phyloP scores from a whole-genome alignment of 2,113 vertebrate species.

The Poicephalus meyeri region DNA sequence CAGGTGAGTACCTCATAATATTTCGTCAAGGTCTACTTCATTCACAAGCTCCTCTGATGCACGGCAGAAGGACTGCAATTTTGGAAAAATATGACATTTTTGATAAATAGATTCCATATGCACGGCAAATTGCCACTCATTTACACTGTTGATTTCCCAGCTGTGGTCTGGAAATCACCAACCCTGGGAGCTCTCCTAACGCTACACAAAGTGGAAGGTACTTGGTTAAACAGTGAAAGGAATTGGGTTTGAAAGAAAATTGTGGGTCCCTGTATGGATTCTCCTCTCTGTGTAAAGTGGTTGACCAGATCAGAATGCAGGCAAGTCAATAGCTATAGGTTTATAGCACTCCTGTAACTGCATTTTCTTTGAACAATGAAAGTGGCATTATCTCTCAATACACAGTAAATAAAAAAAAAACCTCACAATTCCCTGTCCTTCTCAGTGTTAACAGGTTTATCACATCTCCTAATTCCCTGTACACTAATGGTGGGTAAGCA shows the following conservation, averaged over 20 bases:
- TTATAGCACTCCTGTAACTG: not conserved
- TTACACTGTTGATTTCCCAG: not conserved
- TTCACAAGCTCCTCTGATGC: not conserved
- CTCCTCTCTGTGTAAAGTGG: not conserved
- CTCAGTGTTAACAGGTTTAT: not conserved
- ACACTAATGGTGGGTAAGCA: not conserved
- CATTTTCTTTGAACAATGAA: not conserved
- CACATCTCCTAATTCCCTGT: not conserved
- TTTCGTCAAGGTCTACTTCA: not conserved
- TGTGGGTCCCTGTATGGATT: not conserved
- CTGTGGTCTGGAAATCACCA: not conserved
- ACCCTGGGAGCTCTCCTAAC: not conserved
- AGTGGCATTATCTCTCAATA: not conserved
- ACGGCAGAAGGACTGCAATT: not conserved
- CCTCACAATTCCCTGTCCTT: not conserved
- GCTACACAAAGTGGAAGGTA: not conserved
- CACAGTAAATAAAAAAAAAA: accelerated
- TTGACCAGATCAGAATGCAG: not conserved
- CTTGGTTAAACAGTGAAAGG: not conserved
- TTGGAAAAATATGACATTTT: not conserved
- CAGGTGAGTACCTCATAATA: not conserved
- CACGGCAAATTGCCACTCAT: not conserved
- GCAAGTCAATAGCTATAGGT: not conserved
- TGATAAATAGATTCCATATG: not conserved
- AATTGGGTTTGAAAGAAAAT: not conserved